Base-by-base conservation (phyloP, 2,113 vertebrate genomes). In the Oceanites oceanicus region DNA sequence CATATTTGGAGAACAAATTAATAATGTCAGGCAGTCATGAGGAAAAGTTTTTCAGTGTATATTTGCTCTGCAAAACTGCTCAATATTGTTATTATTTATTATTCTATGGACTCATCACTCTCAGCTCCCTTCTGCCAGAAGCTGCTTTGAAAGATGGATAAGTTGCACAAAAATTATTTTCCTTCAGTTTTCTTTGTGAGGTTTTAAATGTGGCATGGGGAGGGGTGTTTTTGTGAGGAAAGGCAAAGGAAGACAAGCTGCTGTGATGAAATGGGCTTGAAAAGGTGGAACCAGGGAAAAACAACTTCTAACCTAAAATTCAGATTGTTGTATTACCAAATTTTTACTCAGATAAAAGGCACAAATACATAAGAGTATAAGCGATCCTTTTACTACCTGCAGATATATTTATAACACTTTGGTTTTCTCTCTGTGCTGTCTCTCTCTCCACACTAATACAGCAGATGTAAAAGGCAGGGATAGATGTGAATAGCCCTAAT, bases 11-110 rank as follows among this genome's bases (percentile, higher is more conserved):
- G 89, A 95, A 77, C 71, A 92, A 96, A 96, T 96, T 92, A 97
- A 89, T 95, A 91, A 94, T 86, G 92, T 96, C 93, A 97, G 81
- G 52, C 84, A 71, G 77, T 93, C 74, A 92, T 76, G 91, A 96
- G 84, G 87, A 94, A 86, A 96, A 96, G 87, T 95, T 96, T 87
- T 91, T 95, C 95, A 94, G 27, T 79, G 81, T 87, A 55, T 76
- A 83, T 95, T 93, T 94, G 92, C 77, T 94, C 90, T 95, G 87
- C 77, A 88, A 85, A 96, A 83, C 91, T 96, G 94, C 74, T 97
- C 91, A 96, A 92, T 96, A 92, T 95, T 91, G 91, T 97, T 97
- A 91, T 95, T 97, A 96, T 97, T 96, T 97, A 96, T 97, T 97
- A 94, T 97, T 92, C 91, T 82, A 82, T 38, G 73, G 94, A 70